Conservation (phyloP, 2,113 vertebrate genomes). For the Electrona antarctica region DNA sequence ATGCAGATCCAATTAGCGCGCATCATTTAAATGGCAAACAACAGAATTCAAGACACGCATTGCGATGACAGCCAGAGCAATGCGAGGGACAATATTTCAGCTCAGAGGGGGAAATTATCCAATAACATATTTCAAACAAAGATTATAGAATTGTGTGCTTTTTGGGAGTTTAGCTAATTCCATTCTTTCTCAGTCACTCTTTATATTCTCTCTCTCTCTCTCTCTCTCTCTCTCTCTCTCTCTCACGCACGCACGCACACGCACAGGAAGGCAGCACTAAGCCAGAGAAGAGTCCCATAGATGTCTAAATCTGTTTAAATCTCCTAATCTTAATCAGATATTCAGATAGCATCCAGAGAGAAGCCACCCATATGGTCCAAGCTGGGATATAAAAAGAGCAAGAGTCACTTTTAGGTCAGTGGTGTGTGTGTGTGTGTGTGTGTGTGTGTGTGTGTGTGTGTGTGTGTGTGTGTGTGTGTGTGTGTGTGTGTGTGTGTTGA, state of each 20-base stretch:
- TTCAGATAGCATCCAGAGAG: constrained; percentile 64
- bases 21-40: constrained; percentile 48
- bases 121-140: too few species aligned
- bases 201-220: background rate
- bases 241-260: background rate
- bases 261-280: constrained; percentile 49
- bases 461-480: background rate
- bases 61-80: constrained; percentile 15
- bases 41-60: constrained; percentile 21
- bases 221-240: background rate
- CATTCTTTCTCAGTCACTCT: constrained; percentile 3
- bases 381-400: constrained; percentile 66
- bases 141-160: too few species aligned
- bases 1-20: constrained; percentile 61
- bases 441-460: constrained; percentile 25
- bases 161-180: background rate
- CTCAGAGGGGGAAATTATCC: too few species aligned
- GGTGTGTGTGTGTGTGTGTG: constrained; percentile 8
- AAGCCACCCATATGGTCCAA: constrained; percentile 59
- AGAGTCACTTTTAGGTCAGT: constrained; percentile 35
- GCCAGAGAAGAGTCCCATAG: constrained; percentile 64
- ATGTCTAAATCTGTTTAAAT: constrained; percentile 72
- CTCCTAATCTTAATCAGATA: constrained; percentile 74
- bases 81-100: too few species aligned
- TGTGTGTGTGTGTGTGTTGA: background rate